Conservation (phyloP, 2,888 invertebrate genomes). For the Magallana nippona region DNA sequence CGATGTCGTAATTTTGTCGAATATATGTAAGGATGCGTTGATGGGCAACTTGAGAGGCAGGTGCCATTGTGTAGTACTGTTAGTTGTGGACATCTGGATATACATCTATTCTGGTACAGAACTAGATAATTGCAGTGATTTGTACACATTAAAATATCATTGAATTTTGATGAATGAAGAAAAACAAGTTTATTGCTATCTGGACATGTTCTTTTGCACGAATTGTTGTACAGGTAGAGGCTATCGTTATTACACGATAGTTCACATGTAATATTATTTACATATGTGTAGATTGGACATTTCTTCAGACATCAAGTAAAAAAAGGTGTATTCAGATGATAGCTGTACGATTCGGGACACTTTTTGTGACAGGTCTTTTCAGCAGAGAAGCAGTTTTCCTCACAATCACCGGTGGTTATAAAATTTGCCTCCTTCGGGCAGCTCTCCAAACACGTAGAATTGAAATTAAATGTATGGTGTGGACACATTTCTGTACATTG, state of each 20-base stretch:
- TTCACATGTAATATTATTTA: background rate
- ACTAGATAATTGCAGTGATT: background rate
- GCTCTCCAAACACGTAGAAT: background rate
- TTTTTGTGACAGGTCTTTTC: background rate
- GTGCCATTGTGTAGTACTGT: background rate
- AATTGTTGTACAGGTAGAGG: background rate
- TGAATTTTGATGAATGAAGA: background rate
- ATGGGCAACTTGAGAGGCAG: background rate
- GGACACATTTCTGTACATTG: background rate
- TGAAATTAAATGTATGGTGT: background rate
- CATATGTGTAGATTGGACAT: background rate
- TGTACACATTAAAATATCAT: background rate
- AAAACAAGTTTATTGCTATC: background rate
- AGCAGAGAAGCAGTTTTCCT: background rate
- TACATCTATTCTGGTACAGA: background rate
- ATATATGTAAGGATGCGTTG: background rate
- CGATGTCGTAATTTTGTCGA: background rate
- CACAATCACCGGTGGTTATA: background rate
- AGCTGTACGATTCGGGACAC: background rate
- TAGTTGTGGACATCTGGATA: background rate
- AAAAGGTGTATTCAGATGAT: background rate
- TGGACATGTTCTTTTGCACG: background rate
- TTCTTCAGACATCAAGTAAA: background rate
- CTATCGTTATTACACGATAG: background rate
- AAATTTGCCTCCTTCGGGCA: conserved; percentile 1